Base-by-base conservation (phyloP, 2,888 invertebrate species). In the Diarsia dahlii region DNA sequence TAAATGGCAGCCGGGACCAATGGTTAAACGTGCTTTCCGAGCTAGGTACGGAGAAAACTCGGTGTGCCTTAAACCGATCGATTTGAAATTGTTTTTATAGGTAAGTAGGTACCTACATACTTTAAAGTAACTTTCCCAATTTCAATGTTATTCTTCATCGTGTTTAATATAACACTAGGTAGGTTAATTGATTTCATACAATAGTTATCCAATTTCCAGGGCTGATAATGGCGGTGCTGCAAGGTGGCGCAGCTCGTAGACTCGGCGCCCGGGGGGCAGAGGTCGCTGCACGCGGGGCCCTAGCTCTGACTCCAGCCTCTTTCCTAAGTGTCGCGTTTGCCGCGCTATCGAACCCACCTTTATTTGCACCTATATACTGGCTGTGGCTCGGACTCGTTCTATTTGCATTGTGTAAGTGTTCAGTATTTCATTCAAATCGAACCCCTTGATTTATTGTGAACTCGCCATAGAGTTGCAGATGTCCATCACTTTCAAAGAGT, bases 171-270 rank as follows among this genome's bases (percentile, higher is more conserved):
- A 54, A 28, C 20, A 46, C 28, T 46, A 39, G 39, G 39, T 39
- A 46, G n/a, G 23, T 39, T 2, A 46, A 69, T 4, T 15, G 15
- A 60, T 45, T 39, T 12, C 2, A 54, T 23, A 18, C 6, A 54
- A 34, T 18, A 9, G 12, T 45, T 46, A 12, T 71, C 15, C 5
- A 72, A 52, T 72, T 73, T 46, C 13, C 18, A 72, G 97, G 98
- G 71, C 88, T 99, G 63, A 97, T 98, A 76, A 99, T 99, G 99
- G 98, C 99, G 23, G 87, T 98, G 64, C 97, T 99, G 72, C 99
- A 99, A 97, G 99, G 99, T 62, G 98, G 98, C 5, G 99, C 98
- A 91, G 99, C 99, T 0, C 97, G 99, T 74, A 97, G 98, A 74
- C 97, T 99, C 58, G 97, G 93, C 15, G 97, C 98, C 45, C 97